Evolutionary conservation across 2,113 vertebrate species (phyloP), one percentile per base, ranked within the genome.

Genomic region (Thermophis baileyi): DNA sequence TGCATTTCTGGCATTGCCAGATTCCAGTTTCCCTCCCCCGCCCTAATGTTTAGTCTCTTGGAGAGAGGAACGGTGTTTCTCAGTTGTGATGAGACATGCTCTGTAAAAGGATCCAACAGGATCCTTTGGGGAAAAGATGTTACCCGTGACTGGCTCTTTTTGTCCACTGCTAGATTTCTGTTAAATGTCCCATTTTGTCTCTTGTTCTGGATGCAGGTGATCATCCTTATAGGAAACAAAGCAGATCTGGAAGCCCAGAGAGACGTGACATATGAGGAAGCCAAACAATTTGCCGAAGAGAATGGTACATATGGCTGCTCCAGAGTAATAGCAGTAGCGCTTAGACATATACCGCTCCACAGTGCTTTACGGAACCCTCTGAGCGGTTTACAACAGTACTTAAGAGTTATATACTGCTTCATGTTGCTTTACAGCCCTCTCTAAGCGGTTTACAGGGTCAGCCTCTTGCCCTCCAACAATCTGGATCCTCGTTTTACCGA

Each of bases 181-280:
- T 49, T 85, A 57, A 57, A n/a, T 5, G 27, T 24, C 1, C 14
- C 3, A 0, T 25, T 50, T 40, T 86, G 46, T 44, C 8, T 50
- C 46, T 91, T 94, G 93, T 96, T 89, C 95, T 90, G 92, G 57
- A 93, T 94, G 85, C 96, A 99, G 99, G 99, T 99, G 97, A 99
- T 99, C 97, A 99, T 99, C 96, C 98, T 99, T 96, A 99, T 99
- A 96, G 99, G 99, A 95, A 99, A 99, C 96, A 99, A 99, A 98
- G 99, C 98, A 90, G 99, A 99, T 94, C 98, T 99, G 97, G 99
- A 99, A 97, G 99, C 99, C 92, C 99, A 99, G 98, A 97, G 99
- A 93, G 99, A 99, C 96, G 99, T 99, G 95, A 99, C 99, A n/a
- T 99, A 99, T 35, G 99, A 99, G 96, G 99, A 99, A 97, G 99